Conservation (phyloP, 1,140 invertebrate species). For the Zophobas morio region DNA sequence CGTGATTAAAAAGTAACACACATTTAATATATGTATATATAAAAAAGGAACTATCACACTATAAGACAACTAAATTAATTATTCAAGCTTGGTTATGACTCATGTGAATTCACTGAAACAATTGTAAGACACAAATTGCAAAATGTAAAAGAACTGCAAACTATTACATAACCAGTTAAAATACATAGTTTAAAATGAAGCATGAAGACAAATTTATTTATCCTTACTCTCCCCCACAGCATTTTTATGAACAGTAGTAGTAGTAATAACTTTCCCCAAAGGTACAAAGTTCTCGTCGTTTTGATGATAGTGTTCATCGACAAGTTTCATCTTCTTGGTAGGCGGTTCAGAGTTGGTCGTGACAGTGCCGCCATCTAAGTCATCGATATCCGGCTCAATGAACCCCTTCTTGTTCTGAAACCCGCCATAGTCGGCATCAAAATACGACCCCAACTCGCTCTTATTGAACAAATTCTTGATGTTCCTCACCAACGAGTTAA, state of each 20-base stretch:
- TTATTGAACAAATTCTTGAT: constrained; percentile 59
- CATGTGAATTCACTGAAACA: constrained; percentile 7
- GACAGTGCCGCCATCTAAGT: constrained; percentile 38
- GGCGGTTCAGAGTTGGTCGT: constrained; percentile 18
- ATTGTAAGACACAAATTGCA: constrained; percentile 22
- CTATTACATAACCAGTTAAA: constrained; percentile 23
- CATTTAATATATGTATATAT: constrained; percentile 9
- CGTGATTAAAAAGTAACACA: constrained; percentile 30
- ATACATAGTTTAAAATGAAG: constrained; percentile 17
- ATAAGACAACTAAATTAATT: constrained; percentile 19
- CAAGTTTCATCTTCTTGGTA: constrained; percentile 24
- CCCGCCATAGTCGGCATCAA: constrained; percentile 51
- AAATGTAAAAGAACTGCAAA: constrained; percentile 29
- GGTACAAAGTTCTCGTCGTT: constrained; percentile 30
- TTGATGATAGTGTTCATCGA: constrained; percentile 35
- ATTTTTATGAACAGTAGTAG: constrained; percentile 22
- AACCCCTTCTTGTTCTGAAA: constrained; percentile 58
- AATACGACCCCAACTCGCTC: constrained; percentile 46
- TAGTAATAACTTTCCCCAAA: constrained; percentile 1
- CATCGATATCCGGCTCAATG: constrained; percentile 64
- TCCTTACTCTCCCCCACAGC: constrained; percentile 30
- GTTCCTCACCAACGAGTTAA: constrained; percentile 57
- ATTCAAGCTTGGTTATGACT: constrained; percentile 25
- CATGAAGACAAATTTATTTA: constrained; percentile 41
- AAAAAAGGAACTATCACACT: constrained; percentile 39